A percentile compares a stretch with the other conserved stretches of the same genome.
These are phyloP conservation scores for Calliopsis andreniformis DNA, from an alignment of 1,140 invertebrate species.

Conservation along the genomic window DNA sequence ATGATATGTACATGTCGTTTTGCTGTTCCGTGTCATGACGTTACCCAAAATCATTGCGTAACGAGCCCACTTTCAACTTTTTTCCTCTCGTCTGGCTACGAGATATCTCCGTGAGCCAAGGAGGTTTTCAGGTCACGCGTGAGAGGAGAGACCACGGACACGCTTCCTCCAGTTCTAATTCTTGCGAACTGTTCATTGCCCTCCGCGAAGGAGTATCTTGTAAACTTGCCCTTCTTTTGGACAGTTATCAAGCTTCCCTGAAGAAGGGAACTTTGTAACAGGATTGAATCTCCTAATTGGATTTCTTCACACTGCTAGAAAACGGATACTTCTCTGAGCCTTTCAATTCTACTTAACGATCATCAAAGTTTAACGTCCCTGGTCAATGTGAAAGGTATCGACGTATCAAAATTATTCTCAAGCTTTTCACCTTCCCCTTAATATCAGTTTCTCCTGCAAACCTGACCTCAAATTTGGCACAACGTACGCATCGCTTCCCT, in stretches of 20 bases:
- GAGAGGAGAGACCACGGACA: constrained; percentile 24
- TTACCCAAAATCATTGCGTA: constrained; percentile 60
- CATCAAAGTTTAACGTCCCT: too few relatives aligned
- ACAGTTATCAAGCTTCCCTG: neutral
- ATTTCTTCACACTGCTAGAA: too few relatives aligned
- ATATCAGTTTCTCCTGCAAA: too few relatives aligned
- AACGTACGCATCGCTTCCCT: neutral
- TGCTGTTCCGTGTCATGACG: constrained; percentile 45
- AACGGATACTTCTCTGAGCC: too few relatives aligned
- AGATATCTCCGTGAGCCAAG: constrained; percentile 44
- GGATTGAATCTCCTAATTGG: too few relatives aligned
- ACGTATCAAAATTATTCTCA: too few relatives aligned
- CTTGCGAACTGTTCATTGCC: constrained; percentile 1
- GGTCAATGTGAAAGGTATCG: too few relatives aligned
- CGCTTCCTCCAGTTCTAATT: constrained; percentile 27
- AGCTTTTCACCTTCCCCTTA: too few relatives aligned
- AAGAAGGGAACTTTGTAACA: neutral
- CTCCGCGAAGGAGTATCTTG: neutral
- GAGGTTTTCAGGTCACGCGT: constrained; percentile 51
- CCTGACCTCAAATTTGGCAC: too few relatives aligned
- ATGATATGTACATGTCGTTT: neutral
- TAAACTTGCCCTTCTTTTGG: neutral
- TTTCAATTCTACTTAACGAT: too few relatives aligned
- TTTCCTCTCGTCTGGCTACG: constrained; percentile 32
- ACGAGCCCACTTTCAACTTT: constrained; percentile 52